These are phyloP conservation scores for Epirrhoe tristata DNA, from an alignment of 2,888 invertebrate genomes.

Conservation along the genomic window DNA sequence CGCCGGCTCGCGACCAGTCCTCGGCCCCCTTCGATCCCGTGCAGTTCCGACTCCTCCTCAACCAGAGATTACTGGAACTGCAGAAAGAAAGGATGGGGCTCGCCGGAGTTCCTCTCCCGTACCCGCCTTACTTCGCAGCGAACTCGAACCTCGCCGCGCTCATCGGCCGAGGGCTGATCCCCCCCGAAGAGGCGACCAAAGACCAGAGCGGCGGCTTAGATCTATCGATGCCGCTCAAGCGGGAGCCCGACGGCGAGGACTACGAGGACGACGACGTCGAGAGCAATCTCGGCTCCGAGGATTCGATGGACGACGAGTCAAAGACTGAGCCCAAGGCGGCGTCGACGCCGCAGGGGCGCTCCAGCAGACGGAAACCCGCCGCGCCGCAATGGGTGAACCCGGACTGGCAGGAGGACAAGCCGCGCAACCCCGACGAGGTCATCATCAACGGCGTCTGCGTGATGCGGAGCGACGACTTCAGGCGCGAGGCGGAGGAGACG, in stretches of 20 bases:
- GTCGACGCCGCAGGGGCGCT: conserved; percentile 77
- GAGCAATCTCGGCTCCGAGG: conserved; percentile 90
- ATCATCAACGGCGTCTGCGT: conserved; percentile 98
- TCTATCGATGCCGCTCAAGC: conserved; percentile 93
- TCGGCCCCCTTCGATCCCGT: conserved; percentile 95
- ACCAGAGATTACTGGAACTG: conserved; percentile 94
- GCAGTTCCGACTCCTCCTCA: conserved; percentile 94
- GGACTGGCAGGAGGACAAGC: conserved; percentile 92
- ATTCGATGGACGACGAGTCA: conserved; percentile 85
- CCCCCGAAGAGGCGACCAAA: conserved; percentile 86
- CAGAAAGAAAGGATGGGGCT: conserved; percentile 94
- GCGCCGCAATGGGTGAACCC: conserved; percentile 99
- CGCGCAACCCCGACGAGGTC: conserved; percentile 88
- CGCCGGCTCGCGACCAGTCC: conserved; percentile 90
- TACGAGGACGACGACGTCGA: conserved; percentile 93
- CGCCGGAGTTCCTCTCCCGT: conserved; percentile 90
- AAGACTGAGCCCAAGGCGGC: conserved; percentile 85
- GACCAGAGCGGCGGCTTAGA: conserved; percentile 95
- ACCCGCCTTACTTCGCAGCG: conserved; percentile 91
- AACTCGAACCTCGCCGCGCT: conserved; percentile 91
- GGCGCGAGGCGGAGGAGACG: conserved; percentile 88
- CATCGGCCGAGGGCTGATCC: conserved; percentile 88
- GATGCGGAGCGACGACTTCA: conserved; percentile 93
- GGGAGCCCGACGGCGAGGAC: conserved; percentile 91
- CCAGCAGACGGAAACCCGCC: conserved; percentile 95